Base-by-base conservation (phyloP, 2,888 invertebrate species). In the Pollenia angustigena region DNA sequence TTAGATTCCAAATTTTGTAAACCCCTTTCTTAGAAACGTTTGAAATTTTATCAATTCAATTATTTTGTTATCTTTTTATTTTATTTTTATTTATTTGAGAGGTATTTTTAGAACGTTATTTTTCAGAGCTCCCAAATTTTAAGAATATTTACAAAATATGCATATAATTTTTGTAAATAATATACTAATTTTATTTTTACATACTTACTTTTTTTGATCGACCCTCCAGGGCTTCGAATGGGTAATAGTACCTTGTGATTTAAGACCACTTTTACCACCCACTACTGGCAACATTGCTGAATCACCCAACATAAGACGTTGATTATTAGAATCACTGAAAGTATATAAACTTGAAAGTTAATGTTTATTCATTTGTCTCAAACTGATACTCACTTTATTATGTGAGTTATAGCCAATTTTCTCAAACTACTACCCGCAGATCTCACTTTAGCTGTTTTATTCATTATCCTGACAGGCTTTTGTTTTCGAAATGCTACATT, bases 231-330 rank as follows among this genome's bases (percentile, higher is more conserved):
- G 98, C 93, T 97, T 97, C 42, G 97, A 96, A 92, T 97, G 97
- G 79, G 97, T 97, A 74, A 98, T 96, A 4, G 98, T 98, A 71
- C 97, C 97, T 92, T 98, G 97, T 0, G 97, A 95, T 92, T 98
- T 97, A 64, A 98, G 93, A 16, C 97, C 96, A n/a, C 96, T 90
- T 90, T 95, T 95, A 90, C 95, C 95, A 12, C 96, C 95, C 83
- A 97, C 97, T 1, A 98, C 96, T 2, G 97, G 97, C 90, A 98
- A 95, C 95, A 98, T 97, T 0, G 98, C 98, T 0, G 98, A 98
- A 92, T 99, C 99, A 4, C 98, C 98, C 71, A 98, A 94, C 93
- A 98, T 96, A 85, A 98, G 94, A 50, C 99, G 95, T 92, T 99
- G 99, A 92, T 98, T 98, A 92, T 98, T 98, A 0, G 98, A 98